phyloP scores from a whole-genome alignment of 35 echinoderm and acorn worm genomes.

The Apostichopus parvimensis region DNA sequence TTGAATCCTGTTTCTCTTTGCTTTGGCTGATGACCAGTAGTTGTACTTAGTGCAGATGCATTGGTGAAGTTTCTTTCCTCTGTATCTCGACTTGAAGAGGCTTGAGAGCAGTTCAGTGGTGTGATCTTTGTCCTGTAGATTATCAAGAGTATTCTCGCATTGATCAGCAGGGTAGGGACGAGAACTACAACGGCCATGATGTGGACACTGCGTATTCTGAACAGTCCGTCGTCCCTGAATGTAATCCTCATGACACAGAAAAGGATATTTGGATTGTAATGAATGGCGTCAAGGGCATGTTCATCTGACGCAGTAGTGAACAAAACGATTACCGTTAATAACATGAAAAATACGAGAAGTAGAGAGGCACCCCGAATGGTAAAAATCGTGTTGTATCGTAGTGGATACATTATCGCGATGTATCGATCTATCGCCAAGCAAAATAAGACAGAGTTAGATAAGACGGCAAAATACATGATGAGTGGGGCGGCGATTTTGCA shows the following conservation, averaged over 20 bases:
- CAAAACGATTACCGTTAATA: background rate
- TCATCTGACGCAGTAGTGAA: background rate
- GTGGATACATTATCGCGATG: conserved; percentile 22
- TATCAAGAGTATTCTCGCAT: background rate
- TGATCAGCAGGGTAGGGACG: background rate
- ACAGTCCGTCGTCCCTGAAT: background rate
- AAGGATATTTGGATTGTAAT: background rate
- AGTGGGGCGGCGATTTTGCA: too few species aligned
- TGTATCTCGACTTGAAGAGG: background rate
- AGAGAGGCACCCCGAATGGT: background rate
- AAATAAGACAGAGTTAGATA: conserved; percentile 13
- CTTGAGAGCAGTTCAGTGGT: background rate
- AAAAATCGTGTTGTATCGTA: background rate
- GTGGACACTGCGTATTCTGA: background rate
- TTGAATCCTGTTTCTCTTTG: too few species aligned
- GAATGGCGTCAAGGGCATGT: background rate
- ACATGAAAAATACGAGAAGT: background rate
- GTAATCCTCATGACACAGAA: conserved; percentile 1
- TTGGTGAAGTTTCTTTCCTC: too few species aligned
- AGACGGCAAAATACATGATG: background rate
- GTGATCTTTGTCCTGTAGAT: background rate
- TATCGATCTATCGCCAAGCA: conserved; percentile 29
- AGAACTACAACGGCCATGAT: background rate
- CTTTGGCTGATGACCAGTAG: too few species aligned
- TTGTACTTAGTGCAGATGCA: too few species aligned